Base-by-base conservation (phyloP, 2,888 invertebrate genomes). In the Hetaerina titia region DNA sequence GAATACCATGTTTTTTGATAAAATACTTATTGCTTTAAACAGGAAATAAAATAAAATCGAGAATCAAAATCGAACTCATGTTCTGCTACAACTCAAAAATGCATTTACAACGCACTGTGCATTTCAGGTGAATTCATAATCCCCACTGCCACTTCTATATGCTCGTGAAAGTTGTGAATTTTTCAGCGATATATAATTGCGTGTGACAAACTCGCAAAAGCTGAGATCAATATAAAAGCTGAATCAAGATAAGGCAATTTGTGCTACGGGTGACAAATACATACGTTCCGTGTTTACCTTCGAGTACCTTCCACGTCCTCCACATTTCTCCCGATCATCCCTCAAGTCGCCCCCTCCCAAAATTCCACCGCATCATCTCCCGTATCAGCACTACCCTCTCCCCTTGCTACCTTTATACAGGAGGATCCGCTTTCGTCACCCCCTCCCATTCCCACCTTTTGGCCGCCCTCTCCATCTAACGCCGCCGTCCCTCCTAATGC, bases 371-470 rank as follows among this genome's bases (percentile, higher is more conserved):
- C 69, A 69, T 69, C n/a, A 69, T 69, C 69, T 1, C 4, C 69
- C 7, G n/a, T 22, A 69, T 69, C 45, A 45, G 45, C 45, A 45
- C 45, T 45, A 45, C 45, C 45, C 69, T 69, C 69, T 69, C 69
- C 69, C 22, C 17, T 8, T 6, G 22, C 69, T n/a, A 9, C 69
- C 8, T 69, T 69, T 69, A n/a, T 22, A 69, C 8, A 69, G n/a
- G 69, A 69, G 69, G n/a, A 69, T 69, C 69, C 69, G 69, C 69
- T 69, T 69, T 69, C 69, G 69, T 88, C 88, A 19, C 45, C 45
- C 88, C 31, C 17, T 17, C 15, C 8, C 1, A 19, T 31, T n/a
- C 45, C 45, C 56, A 56, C 15, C 45, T 15, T 45, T 13, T 88
- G 15, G 7, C 8, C 45, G 31, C 56, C 88, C 45, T 88, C 88